Conservation (phyloP, 2,113 vertebrate genomes). For the Phrynosoma blainvillii region DNA sequence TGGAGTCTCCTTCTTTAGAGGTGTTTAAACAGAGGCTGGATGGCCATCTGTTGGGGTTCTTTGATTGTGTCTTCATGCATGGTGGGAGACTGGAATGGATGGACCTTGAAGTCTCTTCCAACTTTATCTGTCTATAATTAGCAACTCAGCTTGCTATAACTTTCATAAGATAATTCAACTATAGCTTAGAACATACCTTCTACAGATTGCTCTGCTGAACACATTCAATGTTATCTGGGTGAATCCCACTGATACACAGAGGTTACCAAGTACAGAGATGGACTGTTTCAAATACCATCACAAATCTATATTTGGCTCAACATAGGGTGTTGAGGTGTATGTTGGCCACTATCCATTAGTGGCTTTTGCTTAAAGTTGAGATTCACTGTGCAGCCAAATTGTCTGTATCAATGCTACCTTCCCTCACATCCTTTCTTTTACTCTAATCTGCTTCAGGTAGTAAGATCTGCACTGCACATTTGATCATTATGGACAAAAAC, state of each 20-base stretch:
- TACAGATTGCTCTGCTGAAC: too few species aligned
- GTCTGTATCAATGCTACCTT: neutral
- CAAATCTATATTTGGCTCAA: neutral
- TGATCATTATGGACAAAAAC: too few species aligned
- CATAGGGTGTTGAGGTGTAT: too few species aligned
- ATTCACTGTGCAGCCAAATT: neutral
- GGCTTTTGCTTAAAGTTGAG: neutral
- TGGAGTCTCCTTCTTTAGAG: too few species aligned
- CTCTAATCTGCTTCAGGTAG: neutral
- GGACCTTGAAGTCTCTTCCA: too few species aligned
- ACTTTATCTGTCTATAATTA: neutral
- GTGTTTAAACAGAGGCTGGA: too few species aligned
- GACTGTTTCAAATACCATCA: too few species aligned
- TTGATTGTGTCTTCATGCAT: too few species aligned
- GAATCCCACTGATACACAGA: too few species aligned
- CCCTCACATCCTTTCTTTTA: neutral
- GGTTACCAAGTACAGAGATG: neutral
- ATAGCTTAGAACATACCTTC: neutral
- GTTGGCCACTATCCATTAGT: neutral
- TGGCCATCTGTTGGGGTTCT: too few species aligned
- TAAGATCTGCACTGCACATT: too few species aligned
- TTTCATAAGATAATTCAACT: neutral
- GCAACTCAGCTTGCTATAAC: neutral
- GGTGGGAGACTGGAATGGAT: too few species aligned
- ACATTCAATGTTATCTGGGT: neutral